Evolutionary conservation across 2,797 vertebrate species (phyloP).

Genomic region (Rachycentron canadum): DNA sequence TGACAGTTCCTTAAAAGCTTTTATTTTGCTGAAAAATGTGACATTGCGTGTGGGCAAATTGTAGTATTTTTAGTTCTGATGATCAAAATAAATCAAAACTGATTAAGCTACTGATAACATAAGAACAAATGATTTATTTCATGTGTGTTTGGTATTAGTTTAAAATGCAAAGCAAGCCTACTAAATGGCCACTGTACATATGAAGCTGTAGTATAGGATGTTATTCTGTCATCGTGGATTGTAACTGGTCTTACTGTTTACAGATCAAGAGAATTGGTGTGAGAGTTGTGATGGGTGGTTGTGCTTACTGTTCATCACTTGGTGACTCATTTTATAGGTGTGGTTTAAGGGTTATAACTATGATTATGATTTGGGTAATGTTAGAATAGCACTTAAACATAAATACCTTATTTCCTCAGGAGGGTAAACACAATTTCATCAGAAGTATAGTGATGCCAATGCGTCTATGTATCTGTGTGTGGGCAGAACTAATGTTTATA

Average conservation of each 20-base stretch:
- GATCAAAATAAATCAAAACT: constrained; percentile 62
- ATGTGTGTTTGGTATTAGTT: constrained; percentile 31
- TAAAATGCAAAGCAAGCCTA: constrained; percentile 28
- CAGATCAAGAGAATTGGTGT: constrained; percentile 15
- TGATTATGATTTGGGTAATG: neutral
- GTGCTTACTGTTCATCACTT: neutral
- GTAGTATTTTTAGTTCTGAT: constrained; percentile 73
- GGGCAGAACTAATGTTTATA: constrained; percentile 35
- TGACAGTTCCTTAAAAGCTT: constrained; percentile 79
- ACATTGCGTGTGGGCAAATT: constrained; percentile 49
- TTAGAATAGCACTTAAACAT: neutral
- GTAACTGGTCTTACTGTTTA: constrained; percentile 1
- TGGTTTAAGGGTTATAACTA: neutral
- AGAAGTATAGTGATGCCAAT: neutral
- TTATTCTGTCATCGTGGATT: constrained; percentile 13
- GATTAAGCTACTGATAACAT: constrained; percentile 58
- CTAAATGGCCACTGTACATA: neutral
- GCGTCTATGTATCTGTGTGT: neutral
- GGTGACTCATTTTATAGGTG: neutral
- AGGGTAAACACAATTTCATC: constrained; percentile 14
- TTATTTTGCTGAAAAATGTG: constrained; percentile 58
- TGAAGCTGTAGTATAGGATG: neutral
- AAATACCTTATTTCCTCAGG: constrained; percentile 5
- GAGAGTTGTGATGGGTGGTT: neutral
- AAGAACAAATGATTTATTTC: constrained; percentile 16